These are phyloP conservation scores for Lagocephalus sceleratus DNA, from an alignment of 2,797 vertebrate genomes.

Conservation along the genomic window DNA sequence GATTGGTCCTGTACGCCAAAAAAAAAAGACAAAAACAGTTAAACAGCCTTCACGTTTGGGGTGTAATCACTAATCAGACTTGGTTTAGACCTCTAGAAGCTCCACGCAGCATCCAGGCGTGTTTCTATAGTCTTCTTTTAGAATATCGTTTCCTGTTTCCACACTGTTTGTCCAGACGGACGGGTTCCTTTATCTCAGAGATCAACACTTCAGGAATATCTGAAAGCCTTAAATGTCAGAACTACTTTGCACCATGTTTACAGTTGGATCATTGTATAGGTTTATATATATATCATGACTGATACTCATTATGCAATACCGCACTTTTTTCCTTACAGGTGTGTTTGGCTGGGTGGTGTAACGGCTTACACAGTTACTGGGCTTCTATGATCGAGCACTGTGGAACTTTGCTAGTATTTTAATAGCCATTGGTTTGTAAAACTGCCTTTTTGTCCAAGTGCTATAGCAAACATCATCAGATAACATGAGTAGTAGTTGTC, in stretches of 20 bases:
- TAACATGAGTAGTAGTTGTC: conserved; percentile 23
- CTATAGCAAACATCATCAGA: conserved; percentile 61
- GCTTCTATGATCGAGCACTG: conserved; percentile 70
- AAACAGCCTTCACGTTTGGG: not conserved
- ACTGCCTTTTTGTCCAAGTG: conserved; percentile 71
- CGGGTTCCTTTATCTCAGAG: conserved; percentile 73
- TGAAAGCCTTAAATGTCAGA: conserved; percentile 81
- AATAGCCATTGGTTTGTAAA: conserved; percentile 62
- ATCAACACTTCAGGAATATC: conserved; percentile 70
- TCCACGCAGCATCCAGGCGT: conserved; percentile 22
- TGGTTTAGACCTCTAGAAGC: conserved; percentile 17
- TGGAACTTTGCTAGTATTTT: conserved; percentile 68
- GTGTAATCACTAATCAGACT: conserved; percentile 20
- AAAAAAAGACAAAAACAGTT: conserved; percentile 1
- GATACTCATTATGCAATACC: conserved; percentile 78
- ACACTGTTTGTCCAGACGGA: conserved; percentile 61
- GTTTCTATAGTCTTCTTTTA: conserved; percentile 19
- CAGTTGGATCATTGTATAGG: conserved; percentile 70
- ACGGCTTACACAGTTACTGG: conserved; percentile 71
- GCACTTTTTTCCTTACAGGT: conserved; percentile 78
- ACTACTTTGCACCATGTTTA: conserved; percentile 79
- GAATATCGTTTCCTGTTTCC: conserved; percentile 29
- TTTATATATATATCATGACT: conserved; percentile 52
- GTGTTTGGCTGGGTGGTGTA: conserved; percentile 68
- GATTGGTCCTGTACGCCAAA: conserved; percentile 6